These are phyloP conservation scores for Spialia ferax DNA, from an alignment of 2,888 invertebrate genomes.

Conservation along the genomic window DNA sequence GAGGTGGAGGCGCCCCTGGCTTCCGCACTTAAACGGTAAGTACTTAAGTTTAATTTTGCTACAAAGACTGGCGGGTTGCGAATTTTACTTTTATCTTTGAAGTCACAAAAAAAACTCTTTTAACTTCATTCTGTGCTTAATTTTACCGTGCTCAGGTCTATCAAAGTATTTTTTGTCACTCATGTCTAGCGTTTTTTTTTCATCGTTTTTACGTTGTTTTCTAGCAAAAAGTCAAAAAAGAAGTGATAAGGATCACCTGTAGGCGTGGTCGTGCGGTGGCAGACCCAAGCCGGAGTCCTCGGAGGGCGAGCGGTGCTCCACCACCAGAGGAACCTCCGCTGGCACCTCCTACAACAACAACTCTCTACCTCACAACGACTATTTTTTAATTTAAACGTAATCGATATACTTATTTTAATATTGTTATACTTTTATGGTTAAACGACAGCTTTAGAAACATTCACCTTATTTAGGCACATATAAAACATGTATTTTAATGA, in stretches of 20 bases:
- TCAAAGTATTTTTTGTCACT: conserved; percentile 3
- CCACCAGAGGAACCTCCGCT: conserved; percentile 86
- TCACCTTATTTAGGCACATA: neutral
- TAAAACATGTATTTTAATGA: neutral
- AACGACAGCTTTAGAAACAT: neutral
- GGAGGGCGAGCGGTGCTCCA: conserved; percentile 94
- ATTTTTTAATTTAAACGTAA: conserved; percentile 53
- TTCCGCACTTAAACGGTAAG: conserved; percentile 64
- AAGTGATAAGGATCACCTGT: conserved; percentile 83
- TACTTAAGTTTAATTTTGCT: conserved; percentile 64
- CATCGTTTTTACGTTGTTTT: neutral
- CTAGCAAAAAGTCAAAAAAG: conserved; percentile 51
- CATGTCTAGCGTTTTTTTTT: neutral
- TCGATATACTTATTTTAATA: conserved; percentile 34
- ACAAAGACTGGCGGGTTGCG: conserved; percentile 57
- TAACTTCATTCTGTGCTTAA: conserved; percentile 14
- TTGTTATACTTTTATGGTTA: neutral
- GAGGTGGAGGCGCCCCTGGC: conserved; percentile 73
- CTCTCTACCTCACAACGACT: conserved; percentile 79
- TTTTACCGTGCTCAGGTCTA: neutral
- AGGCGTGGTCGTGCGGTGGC: conserved; percentile 90
- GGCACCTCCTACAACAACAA: conserved; percentile 86
- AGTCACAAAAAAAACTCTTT: conserved; percentile 7
- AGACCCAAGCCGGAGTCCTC: conserved; percentile 98
- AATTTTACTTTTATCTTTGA: conserved; percentile 14